These are phyloP conservation scores for Suillia variegata DNA, from an alignment of 2,888 invertebrate species.

Conservation along the genomic window DNA sequence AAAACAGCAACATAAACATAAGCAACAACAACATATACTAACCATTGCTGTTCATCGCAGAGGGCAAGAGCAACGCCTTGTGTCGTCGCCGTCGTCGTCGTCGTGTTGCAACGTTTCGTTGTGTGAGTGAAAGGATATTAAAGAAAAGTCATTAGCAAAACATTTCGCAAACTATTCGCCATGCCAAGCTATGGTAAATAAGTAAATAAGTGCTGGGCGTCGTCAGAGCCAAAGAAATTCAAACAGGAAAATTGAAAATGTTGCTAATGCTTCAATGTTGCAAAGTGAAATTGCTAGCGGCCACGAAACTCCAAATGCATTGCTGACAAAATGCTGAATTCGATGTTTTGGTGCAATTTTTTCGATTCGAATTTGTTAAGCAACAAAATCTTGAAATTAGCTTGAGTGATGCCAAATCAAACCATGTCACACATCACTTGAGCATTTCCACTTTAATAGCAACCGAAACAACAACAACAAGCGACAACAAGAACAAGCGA, in stretches of 20 bases:
- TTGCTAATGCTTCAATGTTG: background rate
- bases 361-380: too few species aligned
- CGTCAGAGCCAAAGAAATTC: background rate
- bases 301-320: background rate
- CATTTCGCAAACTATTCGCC: constrained; percentile 23
- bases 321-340: too few species aligned
- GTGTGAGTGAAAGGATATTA: constrained; percentile 9
- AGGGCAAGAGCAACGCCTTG: background rate
- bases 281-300: background rate
- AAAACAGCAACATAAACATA: background rate
- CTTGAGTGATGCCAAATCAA: too few species aligned
- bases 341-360: too few species aligned
- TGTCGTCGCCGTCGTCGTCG: too few species aligned
- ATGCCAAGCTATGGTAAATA: too few species aligned
- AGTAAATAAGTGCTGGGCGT: constrained; percentile 22
- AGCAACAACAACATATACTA: background rate
- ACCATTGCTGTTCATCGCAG: background rate
- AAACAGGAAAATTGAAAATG: background rate
- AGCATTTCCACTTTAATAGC: background rate
- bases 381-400: too few species aligned
- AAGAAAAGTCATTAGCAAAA: constrained; percentile 28
- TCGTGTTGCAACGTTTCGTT: background rate
- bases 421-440: background rate
- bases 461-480: background rate
- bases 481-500: background rate